Conservation (phyloP, 2,888 invertebrate genomes). For the Lasioglossum marginatum region DNA sequence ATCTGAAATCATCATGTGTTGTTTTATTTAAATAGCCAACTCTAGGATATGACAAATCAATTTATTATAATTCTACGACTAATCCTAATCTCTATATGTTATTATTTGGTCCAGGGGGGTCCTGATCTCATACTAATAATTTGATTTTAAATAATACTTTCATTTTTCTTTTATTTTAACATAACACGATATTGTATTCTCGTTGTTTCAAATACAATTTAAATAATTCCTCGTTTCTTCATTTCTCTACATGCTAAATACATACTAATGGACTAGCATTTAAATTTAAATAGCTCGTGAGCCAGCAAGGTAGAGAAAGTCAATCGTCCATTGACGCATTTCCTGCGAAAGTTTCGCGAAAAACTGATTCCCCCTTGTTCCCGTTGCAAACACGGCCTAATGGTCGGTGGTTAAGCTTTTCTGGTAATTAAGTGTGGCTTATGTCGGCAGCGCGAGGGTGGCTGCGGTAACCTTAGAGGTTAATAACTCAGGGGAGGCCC, state of each 20-base stretch:
- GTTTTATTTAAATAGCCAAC: too few species aligned
- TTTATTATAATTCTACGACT: too few species aligned
- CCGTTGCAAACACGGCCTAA: constrained; percentile 59
- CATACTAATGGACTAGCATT: too few species aligned
- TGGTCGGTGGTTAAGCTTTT: constrained; percentile 76
- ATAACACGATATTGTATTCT: too few species aligned
- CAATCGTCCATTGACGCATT: background rate
- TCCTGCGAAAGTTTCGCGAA: constrained; percentile 16
- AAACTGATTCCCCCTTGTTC: constrained; percentile 23
- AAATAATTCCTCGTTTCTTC: too few species aligned
- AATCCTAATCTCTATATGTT: background rate
- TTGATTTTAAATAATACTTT: background rate
- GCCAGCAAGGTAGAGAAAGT: background rate
- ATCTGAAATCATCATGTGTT: too few species aligned
- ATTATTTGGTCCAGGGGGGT: background rate
- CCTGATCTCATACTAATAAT: background rate
- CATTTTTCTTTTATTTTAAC: too few species aligned
- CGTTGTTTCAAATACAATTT: background rate
- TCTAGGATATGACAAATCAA: too few species aligned
- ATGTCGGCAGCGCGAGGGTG: constrained; percentile 75
- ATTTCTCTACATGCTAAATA: too few species aligned
- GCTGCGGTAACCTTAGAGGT: constrained; percentile 83
- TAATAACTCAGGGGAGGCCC: constrained; percentile 80
- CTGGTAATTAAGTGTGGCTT: constrained; percentile 81
- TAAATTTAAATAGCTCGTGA: too few species aligned